Conservation (phyloP, 2,888 invertebrate genomes). For the Leucophora obtusa region DNA sequence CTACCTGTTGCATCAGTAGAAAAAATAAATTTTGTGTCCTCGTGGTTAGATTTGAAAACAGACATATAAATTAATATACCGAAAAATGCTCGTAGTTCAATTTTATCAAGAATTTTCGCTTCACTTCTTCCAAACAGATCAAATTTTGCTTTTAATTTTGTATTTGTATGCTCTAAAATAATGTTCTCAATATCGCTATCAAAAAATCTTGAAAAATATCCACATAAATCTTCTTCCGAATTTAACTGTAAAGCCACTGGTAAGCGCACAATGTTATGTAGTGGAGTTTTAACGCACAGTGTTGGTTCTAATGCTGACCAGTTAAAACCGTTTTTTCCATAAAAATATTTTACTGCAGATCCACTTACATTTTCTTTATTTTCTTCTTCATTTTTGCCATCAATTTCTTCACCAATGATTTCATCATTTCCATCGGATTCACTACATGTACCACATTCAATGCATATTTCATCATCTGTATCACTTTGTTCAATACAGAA, state of each 20-base stretch:
- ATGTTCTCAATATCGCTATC: slow-evolving; percentile 34
- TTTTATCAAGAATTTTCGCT: slow-evolving; percentile 30
- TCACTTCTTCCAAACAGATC: slow-evolving; percentile 18
- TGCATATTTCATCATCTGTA: neutral
- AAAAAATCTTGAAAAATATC: slow-evolving; percentile 40
- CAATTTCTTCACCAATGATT: slow-evolving; percentile 50
- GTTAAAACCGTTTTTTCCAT: slow-evolving; percentile 42
- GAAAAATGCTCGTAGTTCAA: slow-evolving; percentile 40
- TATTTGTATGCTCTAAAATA: neutral
- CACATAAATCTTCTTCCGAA: slow-evolving; percentile 10
- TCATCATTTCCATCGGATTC: slow-evolving; percentile 40
- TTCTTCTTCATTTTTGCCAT: slow-evolving; percentile 40
- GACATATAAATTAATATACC: slow-evolving; percentile 58
- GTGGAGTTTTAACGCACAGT: slow-evolving; percentile 32
- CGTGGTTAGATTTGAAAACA: slow-evolving; percentile 62
- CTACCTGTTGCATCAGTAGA: slow-evolving; percentile 62
- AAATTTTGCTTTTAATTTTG: slow-evolving; percentile 30
- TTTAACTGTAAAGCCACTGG: slow-evolving; percentile 26
- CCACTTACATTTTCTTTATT: slow-evolving; percentile 10
- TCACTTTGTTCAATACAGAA: slow-evolving; percentile 55
- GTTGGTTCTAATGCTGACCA: slow-evolving; percentile 33
- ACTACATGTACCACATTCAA: no score
- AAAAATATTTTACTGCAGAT: slow-evolving; percentile 23
- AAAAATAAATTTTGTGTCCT: slow-evolving; percentile 21
- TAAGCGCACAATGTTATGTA: slow-evolving; percentile 44